Evolutionary conservation across 2,797 vertebrate species (phyloP).

Genomic region (Xenentodon cancila): DNA sequence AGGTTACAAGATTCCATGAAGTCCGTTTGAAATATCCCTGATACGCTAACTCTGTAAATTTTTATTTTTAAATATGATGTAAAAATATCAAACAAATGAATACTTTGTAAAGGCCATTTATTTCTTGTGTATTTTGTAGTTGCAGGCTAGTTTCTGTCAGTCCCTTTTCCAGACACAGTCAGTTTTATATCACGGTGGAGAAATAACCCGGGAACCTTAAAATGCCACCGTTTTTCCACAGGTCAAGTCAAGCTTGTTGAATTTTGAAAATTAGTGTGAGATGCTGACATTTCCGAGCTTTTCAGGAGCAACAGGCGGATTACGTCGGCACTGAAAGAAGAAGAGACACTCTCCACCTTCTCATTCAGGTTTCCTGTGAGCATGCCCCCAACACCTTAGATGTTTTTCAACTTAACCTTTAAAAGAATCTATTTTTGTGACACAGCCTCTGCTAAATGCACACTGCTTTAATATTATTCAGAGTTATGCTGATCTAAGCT

Average conservation of each 20-base stretch:
- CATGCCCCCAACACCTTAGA: background rate
- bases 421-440: constrained; percentile 32
- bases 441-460: constrained; percentile 57
- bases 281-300: constrained; percentile 53
- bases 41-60: too few relatives aligned
- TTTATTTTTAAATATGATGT: too few relatives aligned
- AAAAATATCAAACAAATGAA: too few relatives aligned
- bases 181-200: constrained; percentile 22
- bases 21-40: too few relatives aligned
- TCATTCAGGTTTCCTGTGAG: constrained; percentile 23
- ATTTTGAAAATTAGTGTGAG: constrained; percentile 47
- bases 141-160: too few relatives aligned
- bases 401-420: constrained; percentile 51
- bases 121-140: background rate
- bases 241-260: constrained; percentile 44
- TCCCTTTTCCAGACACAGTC: too few relatives aligned
- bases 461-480: constrained; percentile 54
- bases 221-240: constrained; percentile 51
- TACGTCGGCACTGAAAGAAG: constrained; percentile 15
- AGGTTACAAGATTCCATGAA: too few relatives aligned
- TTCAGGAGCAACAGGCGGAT: constrained; percentile 21
- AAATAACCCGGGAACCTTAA: constrained; percentile 51
- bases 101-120: background rate
- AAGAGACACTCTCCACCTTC: constrained; percentile 10
- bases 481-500: constrained; percentile 57